Percentiles rank a stretch among this genome's conserved stretches.
phyloP scores from a whole-genome alignment of 2,797 vertebrate species.

The Scarus forsteni region DNA sequence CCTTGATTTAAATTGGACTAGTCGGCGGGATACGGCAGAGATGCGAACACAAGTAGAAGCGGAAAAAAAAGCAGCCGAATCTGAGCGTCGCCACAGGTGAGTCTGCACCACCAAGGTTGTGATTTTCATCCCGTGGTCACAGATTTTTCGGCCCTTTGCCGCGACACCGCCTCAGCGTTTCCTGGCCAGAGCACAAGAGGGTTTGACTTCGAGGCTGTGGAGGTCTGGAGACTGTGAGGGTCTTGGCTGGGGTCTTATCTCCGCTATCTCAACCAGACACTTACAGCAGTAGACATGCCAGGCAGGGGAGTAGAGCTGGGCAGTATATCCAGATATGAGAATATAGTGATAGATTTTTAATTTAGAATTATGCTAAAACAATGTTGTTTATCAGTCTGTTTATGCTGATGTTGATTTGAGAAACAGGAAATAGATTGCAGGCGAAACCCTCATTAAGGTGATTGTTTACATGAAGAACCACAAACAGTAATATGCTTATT shows the following conservation, averaged over 20 bases:
- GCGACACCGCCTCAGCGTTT: constrained; percentile 17
- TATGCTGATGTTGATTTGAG: too few relatives aligned
- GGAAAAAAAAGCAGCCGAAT: constrained; percentile 13
- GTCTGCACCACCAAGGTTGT: constrained; percentile 30
- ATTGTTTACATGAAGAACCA: too few relatives aligned
- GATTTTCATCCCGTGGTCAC: constrained; percentile 31
- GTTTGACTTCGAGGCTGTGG: constrained; percentile 5
- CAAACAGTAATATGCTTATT: too few relatives aligned
- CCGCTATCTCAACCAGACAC: constrained; percentile 55
- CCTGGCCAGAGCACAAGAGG: constrained; percentile 10
- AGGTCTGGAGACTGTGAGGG: constrained; percentile 43
- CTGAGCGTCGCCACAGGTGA: constrained; percentile 67
- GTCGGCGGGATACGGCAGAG: constrained; percentile 19
- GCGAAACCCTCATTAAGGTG: too few relatives aligned
- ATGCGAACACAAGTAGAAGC: constrained; percentile 12
- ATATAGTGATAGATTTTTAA: too few relatives aligned
- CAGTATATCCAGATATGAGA: too few relatives aligned
- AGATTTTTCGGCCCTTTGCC: constrained; percentile 19
- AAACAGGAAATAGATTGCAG: too few relatives aligned
- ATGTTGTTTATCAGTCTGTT: too few relatives aligned
- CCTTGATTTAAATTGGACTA: constrained; percentile 39
- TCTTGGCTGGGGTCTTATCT: constrained; percentile 69
- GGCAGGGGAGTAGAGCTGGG: too few relatives aligned
- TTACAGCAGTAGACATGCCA: constrained; percentile 59
- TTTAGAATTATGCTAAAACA: too few relatives aligned